phyloP scores from a whole-genome alignment of 2,888 invertebrate species.

The Deilephila elpenor region DNA sequence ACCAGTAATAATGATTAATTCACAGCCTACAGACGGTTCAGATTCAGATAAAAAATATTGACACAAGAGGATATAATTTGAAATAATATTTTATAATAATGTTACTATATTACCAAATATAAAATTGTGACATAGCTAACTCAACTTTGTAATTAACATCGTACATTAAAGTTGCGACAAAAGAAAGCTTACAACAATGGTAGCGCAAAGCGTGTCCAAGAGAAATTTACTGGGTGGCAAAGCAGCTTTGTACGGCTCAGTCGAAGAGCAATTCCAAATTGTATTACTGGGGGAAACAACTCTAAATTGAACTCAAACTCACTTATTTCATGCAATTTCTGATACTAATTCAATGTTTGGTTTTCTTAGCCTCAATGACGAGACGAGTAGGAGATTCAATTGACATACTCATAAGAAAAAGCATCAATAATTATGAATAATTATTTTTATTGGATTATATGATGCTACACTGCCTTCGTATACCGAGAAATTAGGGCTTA shows the following conservation, averaged over 20 bases:
- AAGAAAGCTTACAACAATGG: constrained; percentile 6
- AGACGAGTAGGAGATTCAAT: no score
- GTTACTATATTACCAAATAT: no score
- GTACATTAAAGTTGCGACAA: not conserved
- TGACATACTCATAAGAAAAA: no score
- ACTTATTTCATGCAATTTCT: not conserved
- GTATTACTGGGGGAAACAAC: constrained; percentile 1
- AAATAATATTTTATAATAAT: no score
- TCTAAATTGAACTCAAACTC: not conserved
- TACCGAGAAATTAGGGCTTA: no score
- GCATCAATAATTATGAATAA: no score
- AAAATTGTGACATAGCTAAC: not conserved
- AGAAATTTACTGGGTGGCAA: constrained; percentile 3
- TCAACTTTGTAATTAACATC: not conserved
- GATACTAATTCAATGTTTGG: not conserved
- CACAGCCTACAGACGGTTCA: no score
- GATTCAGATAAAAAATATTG: no score
- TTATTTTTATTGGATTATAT: no score
- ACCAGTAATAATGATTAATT: no score
- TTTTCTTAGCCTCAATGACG: not conserved
- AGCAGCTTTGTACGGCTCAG: constrained; percentile 6
- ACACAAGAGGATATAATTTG: no score
- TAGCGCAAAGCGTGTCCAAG: not conserved
- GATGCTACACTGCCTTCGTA: no score
- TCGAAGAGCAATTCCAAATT: not conserved